phyloP scores from a whole-genome alignment of 2,113 vertebrate genomes.

The Jaculus jaculus region DNA sequence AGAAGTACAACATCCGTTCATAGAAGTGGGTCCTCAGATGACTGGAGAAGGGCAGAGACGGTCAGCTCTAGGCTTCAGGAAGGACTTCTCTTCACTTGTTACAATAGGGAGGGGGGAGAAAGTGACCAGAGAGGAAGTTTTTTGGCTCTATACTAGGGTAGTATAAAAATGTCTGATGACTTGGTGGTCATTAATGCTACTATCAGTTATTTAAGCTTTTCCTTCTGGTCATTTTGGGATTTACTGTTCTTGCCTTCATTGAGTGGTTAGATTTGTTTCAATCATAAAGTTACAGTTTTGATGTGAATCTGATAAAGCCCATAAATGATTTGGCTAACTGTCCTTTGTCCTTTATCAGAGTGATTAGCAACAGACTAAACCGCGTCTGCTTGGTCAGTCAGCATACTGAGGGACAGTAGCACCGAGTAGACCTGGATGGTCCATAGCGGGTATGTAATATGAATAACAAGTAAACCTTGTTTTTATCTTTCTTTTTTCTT shows the following conservation, averaged over 20 bases:
- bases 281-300: not conserved
- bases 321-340: not conserved
- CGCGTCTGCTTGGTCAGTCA: not conserved
- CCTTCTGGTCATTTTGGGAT: not conserved
- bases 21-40: not conserved
- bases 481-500: not conserved
- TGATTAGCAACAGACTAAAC: not conserved
- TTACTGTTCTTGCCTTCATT: not conserved
- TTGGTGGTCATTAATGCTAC: not conserved
- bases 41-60: not conserved
- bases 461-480: not conserved
- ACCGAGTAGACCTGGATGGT: not conserved
- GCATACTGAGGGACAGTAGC: not conserved
- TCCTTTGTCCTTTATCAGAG: not conserved
- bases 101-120: not conserved
- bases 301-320: not conserved
- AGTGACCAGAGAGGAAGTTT: not conserved
- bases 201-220: not conserved
- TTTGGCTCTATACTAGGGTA: not conserved
- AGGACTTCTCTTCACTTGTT: not conserved
- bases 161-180: not conserved
- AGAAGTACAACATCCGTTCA: not conserved
- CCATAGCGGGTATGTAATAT: not conserved
- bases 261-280: not conserved
- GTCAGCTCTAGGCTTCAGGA: not conserved